These are phyloP conservation scores for Dasysyrphus tricinctus DNA, from an alignment of 2,888 invertebrate genomes.

Conservation along the genomic window DNA sequence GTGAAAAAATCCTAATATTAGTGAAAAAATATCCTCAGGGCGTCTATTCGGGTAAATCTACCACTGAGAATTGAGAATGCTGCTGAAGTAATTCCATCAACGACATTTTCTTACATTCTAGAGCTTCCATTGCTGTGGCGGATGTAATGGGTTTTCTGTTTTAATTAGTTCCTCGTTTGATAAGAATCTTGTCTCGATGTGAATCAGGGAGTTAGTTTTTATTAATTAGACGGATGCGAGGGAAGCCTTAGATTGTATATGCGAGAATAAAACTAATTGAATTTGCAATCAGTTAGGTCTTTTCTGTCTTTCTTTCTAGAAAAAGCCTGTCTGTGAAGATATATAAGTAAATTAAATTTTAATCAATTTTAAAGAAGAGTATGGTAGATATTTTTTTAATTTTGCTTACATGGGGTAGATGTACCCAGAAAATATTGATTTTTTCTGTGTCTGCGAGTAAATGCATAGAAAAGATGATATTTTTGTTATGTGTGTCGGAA, in stretches of 20 bases:
- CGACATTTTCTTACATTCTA: slow-evolving; percentile 26
- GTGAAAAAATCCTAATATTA: too few species aligned
- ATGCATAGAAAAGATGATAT: neutral
- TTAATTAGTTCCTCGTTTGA: slow-evolving; percentile 40
- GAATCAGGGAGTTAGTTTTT: slow-evolving; percentile 37
- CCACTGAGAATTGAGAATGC: neutral
- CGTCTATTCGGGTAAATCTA: neutral
- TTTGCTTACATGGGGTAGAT: neutral
- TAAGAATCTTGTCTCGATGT: slow-evolving; percentile 31
- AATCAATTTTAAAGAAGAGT: slow-evolving; percentile 8
- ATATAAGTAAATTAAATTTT: neutral
- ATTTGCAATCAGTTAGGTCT: slow-evolving; percentile 33
- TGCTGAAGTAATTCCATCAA: neutral
- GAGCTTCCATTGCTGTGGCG: slow-evolving; percentile 32
- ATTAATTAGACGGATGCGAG: slow-evolving; percentile 31
- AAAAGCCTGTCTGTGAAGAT: neutral
- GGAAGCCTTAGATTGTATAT: neutral
- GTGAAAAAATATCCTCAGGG: too few species aligned
- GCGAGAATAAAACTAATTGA: slow-evolving; percentile 30
- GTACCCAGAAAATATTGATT: slow-evolving; percentile 58
- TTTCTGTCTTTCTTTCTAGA: neutral
- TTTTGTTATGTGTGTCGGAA: slow-evolving; percentile 11
- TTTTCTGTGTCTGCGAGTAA: slow-evolving; percentile 8
- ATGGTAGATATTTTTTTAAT: neutral
- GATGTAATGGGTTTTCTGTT: slow-evolving; percentile 31